Conservation (phyloP, 2,113 vertebrate genomes). For the Dasyprocta punctata region DNA sequence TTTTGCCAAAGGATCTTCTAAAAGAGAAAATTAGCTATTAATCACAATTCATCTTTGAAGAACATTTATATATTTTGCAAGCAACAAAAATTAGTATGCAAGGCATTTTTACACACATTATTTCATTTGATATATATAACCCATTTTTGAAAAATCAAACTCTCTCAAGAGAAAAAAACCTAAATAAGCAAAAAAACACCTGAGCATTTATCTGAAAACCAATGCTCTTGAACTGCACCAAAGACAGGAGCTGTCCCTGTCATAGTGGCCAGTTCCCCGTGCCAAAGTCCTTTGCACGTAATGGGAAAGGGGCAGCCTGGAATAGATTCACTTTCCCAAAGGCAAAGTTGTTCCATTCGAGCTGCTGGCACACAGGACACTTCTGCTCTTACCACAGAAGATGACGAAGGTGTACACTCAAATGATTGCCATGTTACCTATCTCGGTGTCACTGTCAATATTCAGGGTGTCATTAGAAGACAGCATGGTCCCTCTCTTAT, state of each 20-base stretch:
- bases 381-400: background rate
- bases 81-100: background rate
- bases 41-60: conserved; percentile 6
- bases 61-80: background rate
- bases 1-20: background rate
- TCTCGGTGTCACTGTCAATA: conserved; percentile 91
- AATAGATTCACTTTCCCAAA: background rate
- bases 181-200: conserved; percentile 13
- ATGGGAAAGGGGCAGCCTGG: background rate
- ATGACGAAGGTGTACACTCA: background rate
- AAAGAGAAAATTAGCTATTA: background rate
- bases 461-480: conserved; percentile 87
- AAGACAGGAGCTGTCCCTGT: background rate
- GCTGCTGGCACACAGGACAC: background rate
- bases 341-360: background rate
- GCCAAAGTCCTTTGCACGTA: background rate
- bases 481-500: conserved; percentile 87
- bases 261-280: background rate
- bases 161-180: background rate
- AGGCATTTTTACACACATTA: background rate
- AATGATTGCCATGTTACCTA: conserved; percentile 84
- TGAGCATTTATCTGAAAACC: background rate
- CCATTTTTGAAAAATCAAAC: background rate
- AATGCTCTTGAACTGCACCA: background rate
- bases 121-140: conserved; percentile 22